Conservation (phyloP, 2,797 vertebrate species). For the Anguilla obscura region DNA sequence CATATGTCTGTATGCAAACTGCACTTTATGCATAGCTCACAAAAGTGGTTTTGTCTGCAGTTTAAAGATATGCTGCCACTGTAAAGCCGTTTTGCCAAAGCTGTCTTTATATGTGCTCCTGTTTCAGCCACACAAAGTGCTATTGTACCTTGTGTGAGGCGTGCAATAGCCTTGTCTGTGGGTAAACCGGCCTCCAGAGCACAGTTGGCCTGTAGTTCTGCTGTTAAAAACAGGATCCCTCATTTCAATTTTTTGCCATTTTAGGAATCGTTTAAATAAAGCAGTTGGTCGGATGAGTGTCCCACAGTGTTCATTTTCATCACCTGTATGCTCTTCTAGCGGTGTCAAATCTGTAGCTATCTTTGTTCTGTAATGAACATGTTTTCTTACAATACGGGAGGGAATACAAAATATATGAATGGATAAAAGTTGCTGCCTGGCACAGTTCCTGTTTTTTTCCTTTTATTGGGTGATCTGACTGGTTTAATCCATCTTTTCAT, state of each 20-base stretch:
- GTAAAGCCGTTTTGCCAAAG: background rate
- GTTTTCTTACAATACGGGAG: background rate
- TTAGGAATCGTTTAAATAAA: background rate
- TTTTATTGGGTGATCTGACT: constrained; percentile 50
- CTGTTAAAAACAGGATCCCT: background rate
- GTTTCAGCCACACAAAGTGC: background rate
- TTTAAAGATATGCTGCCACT: background rate
- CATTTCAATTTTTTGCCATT: background rate
- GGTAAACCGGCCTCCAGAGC: background rate
- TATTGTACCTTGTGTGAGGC: background rate
- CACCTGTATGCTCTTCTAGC: background rate
- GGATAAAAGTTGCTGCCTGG: constrained; percentile 44
- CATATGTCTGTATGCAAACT: background rate
- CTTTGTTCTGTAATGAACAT: background rate
- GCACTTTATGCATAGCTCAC: background rate
- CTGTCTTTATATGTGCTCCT: background rate
- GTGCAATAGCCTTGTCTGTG: background rate
- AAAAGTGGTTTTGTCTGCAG: background rate
- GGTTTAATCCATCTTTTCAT: constrained; percentile 38
- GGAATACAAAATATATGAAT: constrained; percentile 23
- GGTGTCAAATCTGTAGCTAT: background rate
- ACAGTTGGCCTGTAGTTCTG: background rate
- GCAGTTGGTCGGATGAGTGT: background rate
- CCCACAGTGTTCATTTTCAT: background rate
- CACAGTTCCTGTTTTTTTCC: constrained; percentile 46